Percentiles rank a stretch among this genome's conserved stretches.
phyloP scores from a whole-genome alignment of 2,797 vertebrate genomes.

The Columba guinea region DNA sequence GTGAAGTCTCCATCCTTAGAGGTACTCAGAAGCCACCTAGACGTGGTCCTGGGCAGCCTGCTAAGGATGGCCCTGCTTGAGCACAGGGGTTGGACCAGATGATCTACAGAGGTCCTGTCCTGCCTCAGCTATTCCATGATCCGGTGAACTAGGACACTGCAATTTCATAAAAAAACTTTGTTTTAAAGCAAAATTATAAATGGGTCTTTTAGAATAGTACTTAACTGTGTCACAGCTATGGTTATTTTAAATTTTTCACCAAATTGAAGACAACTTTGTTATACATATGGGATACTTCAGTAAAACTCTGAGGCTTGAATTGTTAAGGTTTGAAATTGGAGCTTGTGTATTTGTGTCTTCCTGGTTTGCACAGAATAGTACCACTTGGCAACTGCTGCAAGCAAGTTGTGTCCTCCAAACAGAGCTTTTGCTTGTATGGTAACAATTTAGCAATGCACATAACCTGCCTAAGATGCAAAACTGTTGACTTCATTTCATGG shows the following conservation, averaged over 20 bases:
- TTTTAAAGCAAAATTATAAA: background rate
- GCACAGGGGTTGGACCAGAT: background rate
- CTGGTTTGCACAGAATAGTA: background rate
- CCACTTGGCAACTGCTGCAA: background rate
- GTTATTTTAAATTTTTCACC: background rate
- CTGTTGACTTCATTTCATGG: background rate
- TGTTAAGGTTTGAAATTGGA: background rate
- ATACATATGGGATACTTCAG: background rate
- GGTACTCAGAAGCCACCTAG: background rate
- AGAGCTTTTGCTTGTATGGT: background rate
- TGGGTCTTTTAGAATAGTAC: background rate
- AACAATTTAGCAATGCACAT: background rate
- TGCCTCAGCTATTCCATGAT: background rate
- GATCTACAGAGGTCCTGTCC: background rate
- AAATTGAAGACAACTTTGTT: background rate
- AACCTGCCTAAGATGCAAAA: background rate
- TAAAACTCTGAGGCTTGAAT: background rate
- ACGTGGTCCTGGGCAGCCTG: background rate
- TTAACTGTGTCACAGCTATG: background rate
- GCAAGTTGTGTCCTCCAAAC: background rate
- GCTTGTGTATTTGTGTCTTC: background rate
- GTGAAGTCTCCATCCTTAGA: background rate
- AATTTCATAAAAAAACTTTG: background rate
- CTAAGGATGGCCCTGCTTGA: background rate
- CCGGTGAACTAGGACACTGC: background rate